Evolutionary conservation across 2,113 vertebrate species (phyloP), one percentile per base, ranked within the genome.

Genomic region (Malurus elegans): DNA sequence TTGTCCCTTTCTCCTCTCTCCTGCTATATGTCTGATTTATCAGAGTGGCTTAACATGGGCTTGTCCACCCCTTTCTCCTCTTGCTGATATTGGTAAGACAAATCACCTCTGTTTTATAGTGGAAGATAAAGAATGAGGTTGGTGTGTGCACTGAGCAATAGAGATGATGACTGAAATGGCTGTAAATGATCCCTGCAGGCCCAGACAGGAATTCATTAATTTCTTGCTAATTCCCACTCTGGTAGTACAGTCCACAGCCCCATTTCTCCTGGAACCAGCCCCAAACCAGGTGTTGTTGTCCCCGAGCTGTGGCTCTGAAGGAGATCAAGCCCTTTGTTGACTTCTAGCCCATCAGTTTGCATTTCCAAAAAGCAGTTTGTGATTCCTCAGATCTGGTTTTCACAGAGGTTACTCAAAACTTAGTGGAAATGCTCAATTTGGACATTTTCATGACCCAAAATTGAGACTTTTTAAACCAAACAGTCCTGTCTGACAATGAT

Each of bases 401-500:
- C 62, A 47, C 16, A 36, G 23, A 40, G 25, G n/a, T 34, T 56
- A 12, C 45, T 72, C n/a, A 31, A 44, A 62, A 7, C 45, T 18
- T 10, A 20, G 6, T 14, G 42, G 38, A 85, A 85, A 38, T 26
- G 7, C 19, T 62, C 18, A 3, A 2, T 28, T 19, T 23, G 70
- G 70, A 69, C 31, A 18, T 2, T 24, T 34, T 9, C 28, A 5
- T 16, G 61, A 21, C 31, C 3, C 2, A 53, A 85, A 69, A 4
- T 9, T 2, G 85, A 69, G 50, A 10, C 15, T 4, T 48, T 62
- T 72, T n/a, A 65, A 86, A 69, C 34, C 21, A 7, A 45, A 16
- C 1, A 5, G 48, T 48, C 0, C 0, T 14, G 25, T 54, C 34
- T 88, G 60, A 50, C 21, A 79, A 8, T 2, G 28, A 19, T 0